Evolutionary conservation across 2,113 vertebrate species (phyloP), one percentile per base, ranked within the genome.

Genomic region (Tupaia tana): DNA sequence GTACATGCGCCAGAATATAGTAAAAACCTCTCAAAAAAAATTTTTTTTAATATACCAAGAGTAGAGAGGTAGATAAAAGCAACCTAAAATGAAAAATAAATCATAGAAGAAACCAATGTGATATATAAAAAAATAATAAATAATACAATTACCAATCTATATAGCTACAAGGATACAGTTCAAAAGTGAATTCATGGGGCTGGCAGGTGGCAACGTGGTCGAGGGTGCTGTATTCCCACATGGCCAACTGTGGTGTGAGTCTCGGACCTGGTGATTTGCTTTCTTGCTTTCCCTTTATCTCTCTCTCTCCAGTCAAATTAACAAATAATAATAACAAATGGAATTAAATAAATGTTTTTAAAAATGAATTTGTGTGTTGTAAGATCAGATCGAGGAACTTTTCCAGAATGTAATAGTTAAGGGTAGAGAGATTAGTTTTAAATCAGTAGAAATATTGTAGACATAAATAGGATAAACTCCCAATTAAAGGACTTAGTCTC

Each of bases 331-430:
- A 43, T 43, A 43, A 43, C 43, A 43, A 43, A 43, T 43, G 43
- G 43, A 43, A 43, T 43, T 43, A 43, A 43, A 43, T 43, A 43
- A 43, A 43, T 43, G 43, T 43, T 43, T 43, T 43, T 43, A 43
- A 66, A 91, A 80, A 18, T 88, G 8, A 86, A 31, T 64, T 29
- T 54, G 15, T 66, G 2, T 43, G 31, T 71, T 61, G 6, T 66
- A 91, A 71, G 59, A 83, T 73, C 31, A 95, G 22, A 83, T 77
- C 67, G 16, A 91, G 20, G 12, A 78, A 79, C 15, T 79, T 89
- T 89, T 86, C 31, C 3, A 69, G 34, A 93, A 86, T n/a, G 58
- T 0, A 79, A 11, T 4, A 89, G 54, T 56, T 93, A 73, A 78
- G 52, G 9, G 29, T 59, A 69, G 56, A 77, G 6, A 81, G n/a